Evolutionary conservation across 2,888 invertebrate species (phyloP), one percentile per base, ranked within the genome.

Genomic region (Ernsta delagoae): DNA sequence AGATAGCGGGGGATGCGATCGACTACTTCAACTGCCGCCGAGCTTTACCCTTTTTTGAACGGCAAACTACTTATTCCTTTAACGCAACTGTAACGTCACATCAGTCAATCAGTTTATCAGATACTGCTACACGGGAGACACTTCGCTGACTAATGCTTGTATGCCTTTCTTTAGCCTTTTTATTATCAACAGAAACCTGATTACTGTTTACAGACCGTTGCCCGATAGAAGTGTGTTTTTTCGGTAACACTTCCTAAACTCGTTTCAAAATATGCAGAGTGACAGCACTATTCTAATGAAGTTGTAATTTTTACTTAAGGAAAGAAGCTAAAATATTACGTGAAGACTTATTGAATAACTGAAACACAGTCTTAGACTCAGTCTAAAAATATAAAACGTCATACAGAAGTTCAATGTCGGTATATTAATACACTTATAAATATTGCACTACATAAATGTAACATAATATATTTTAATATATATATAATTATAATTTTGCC

Each of bases 1-100:
- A 71, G 70, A 70, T 50, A 34, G 73, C 54, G 34, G 34, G 54
- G 54, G 34, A 54, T 54, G 54, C 34, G 54, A n/a, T 54, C 7
- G 3, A 12, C 54, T 5, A 4, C 5, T 9, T 12, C 5, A 39
- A 54, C 56, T 56, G 34, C 50, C 4, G 16, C 8, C 8, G 50
- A 50, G 16, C 8, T 50, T 24, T 24, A 24, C 24, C 53, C 53
- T 24, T 9, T 6, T 24, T 1, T 9, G 24, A 24, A 53, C 24
- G 8, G 5, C 9, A 24, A 53, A 53, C 16, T 31, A 31, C 31
- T 31, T 31, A 31, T 31, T 31, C 31, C 31, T 31, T 31, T 31
- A 31, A 31, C 31, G 31, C 31, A 31, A 31, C 31, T 31, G 31
- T 31, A 31, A 31, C 31, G 2, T 31, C 24, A 53, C 24, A 24